These are phyloP conservation scores for Ictalurus punctatus DNA, from an alignment of 2,113 vertebrate genomes.

Conservation along the genomic window DNA sequence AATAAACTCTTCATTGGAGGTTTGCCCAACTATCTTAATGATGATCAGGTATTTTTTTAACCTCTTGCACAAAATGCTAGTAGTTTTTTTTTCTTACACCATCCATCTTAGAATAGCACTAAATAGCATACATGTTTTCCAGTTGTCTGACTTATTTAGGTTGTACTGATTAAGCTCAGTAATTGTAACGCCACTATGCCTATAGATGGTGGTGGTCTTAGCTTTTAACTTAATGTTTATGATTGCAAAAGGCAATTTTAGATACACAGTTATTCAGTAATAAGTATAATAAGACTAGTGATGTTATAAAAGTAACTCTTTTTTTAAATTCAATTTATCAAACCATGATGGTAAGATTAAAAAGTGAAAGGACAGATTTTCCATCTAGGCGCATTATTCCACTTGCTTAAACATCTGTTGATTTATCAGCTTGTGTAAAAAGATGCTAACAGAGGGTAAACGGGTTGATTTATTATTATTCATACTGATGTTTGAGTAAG, in stretches of 20 bases:
- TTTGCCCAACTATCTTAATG: slow-evolving; percentile 75
- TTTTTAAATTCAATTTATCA: neutral
- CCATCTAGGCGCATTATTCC: neutral
- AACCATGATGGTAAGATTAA: neutral
- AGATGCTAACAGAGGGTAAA: neutral
- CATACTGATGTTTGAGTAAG: neutral
- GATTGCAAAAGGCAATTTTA: neutral
- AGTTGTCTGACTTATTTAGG: slow-evolving; percentile 6
- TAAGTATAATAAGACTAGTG: neutral
- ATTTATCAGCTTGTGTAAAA: neutral
- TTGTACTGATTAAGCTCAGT: neutral
- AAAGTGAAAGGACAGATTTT: neutral
- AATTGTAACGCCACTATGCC: neutral
- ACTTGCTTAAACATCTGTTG: neutral
- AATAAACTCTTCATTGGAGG: slow-evolving; percentile 79
- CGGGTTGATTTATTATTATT: neutral
- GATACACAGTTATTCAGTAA: neutral
- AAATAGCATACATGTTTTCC: neutral
- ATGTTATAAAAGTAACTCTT: neutral
- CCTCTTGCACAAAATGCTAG: slow-evolving; percentile 1
- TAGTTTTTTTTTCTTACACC: slow-evolving; percentile 21
- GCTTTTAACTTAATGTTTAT: neutral
- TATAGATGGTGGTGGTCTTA: neutral
- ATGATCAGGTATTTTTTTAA: slow-evolving; percentile 72
- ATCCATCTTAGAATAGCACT: neutral